Conservation (phyloP, 2,797 vertebrate genomes). For the Etheostoma perlongum region DNA sequence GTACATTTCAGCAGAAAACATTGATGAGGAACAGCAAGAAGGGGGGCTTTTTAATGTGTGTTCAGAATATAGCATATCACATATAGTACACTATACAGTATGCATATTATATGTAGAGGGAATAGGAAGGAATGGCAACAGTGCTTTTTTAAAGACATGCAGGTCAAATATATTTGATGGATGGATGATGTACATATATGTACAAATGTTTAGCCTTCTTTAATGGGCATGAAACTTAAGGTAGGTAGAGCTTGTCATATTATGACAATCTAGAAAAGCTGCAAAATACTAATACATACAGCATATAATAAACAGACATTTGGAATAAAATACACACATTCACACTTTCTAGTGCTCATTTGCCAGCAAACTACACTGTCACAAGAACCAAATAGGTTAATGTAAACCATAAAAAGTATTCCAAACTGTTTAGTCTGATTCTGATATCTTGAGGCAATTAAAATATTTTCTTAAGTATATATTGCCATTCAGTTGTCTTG, state of each 20-base stretch:
- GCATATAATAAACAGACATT: not conserved
- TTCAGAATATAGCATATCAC: slow-evolving; percentile 74
- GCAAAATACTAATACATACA: slow-evolving; percentile 6
- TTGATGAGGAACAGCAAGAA: slow-evolving; percentile 84
- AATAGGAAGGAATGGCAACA: slow-evolving; percentile 2
- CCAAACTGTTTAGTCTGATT: not conserved
- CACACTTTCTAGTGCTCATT: slow-evolving; percentile 10
- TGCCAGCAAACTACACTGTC: not conserved
- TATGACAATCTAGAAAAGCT: not conserved
- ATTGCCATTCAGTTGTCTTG: slow-evolving; percentile 46
- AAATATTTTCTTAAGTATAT: slow-evolving; percentile 10
- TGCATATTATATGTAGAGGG: slow-evolving; percentile 42
- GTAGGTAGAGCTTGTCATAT: not conserved
- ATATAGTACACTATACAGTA: slow-evolving; percentile 34
- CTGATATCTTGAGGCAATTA: not conserved
- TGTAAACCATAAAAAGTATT: not conserved
- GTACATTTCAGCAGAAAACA: slow-evolving; percentile 87
- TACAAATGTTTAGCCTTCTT: slow-evolving; percentile 26
- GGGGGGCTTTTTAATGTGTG: slow-evolving; percentile 62
- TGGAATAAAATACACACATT: not conserved
- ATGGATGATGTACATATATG: too few species aligned
- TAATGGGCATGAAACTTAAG: slow-evolving; percentile 25
- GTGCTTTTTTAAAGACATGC: slow-evolving; percentile 13
- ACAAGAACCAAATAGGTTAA: not conserved
- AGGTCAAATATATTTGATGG: too few species aligned